phyloP scores from a whole-genome alignment of 2,888 invertebrate species.

The Orchestes rusci region DNA sequence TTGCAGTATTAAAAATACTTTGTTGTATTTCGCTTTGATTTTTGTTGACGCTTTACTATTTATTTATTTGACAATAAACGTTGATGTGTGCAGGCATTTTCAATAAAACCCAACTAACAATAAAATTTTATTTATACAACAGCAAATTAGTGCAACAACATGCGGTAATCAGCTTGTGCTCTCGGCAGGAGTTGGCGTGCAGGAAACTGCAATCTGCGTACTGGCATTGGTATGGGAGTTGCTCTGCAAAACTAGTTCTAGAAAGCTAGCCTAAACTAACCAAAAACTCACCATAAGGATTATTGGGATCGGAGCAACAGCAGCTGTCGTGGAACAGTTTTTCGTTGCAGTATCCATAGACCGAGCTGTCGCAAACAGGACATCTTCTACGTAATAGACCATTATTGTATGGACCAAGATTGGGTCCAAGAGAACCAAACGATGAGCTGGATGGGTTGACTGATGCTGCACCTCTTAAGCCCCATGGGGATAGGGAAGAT shows the following conservation, averaged over 20 bases:
- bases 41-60: too few species aligned
- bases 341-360: conserved; percentile 67
- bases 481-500: conserved; percentile 4
- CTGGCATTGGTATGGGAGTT: conserved; percentile 54
- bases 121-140: too few species aligned
- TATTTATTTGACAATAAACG: too few species aligned
- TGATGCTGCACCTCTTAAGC: not conserved
- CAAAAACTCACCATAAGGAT: conserved; percentile 45
- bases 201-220: conserved; percentile 64
- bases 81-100: too few species aligned
- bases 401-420: conserved; percentile 13
- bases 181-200: conserved; percentile 67
- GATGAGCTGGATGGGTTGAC: conserved; percentile 5
- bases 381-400: conserved; percentile 42
- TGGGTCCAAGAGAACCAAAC: too few species aligned
- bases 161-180: conserved; percentile 62
- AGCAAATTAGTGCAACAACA: conserved; percentile 55
- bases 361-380: conserved; percentile 69
- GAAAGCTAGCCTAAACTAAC: too few species aligned
- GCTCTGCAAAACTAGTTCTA: conserved; percentile 48
- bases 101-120: too few species aligned
- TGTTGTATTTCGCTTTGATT: too few species aligned
- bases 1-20: too few species aligned
- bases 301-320: conserved; percentile 55
- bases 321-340: conserved; percentile 68